These are phyloP conservation scores for Sinonovacula constricta DNA, from an alignment of 1,140 invertebrate species.

Conservation along the genomic window DNA sequence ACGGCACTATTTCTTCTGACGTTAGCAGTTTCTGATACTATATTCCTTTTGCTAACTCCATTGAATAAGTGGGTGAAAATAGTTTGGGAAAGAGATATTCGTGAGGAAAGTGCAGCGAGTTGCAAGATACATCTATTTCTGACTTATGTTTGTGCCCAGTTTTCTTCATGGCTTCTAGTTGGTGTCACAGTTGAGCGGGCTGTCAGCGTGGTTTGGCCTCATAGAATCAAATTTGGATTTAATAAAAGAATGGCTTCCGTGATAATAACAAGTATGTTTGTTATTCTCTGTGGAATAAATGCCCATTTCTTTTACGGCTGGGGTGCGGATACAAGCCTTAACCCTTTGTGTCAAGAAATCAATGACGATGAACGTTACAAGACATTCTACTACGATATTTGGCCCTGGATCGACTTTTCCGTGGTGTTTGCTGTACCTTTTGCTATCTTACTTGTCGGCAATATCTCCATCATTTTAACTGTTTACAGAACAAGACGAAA, in stretches of 20 bases:
- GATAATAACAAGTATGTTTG: background rate
- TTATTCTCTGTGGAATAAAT: constrained; percentile 8
- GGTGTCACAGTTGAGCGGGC: constrained; percentile 61
- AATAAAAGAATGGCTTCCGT: constrained; percentile 18
- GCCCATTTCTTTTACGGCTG: background rate
- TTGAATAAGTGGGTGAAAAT: constrained; percentile 48
- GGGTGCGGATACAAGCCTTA: background rate
- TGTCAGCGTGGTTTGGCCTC: constrained; percentile 57
- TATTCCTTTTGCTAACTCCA: constrained; percentile 56
- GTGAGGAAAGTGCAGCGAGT: constrained; percentile 9
- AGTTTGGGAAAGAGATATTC: constrained; percentile 41
- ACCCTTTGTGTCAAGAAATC: background rate
- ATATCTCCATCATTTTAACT: constrained; percentile 22
- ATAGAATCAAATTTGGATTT: constrained; percentile 35
- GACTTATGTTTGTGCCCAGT: constrained; percentile 44
- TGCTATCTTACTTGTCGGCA: constrained; percentile 9
- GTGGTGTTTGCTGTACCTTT: constrained; percentile 15
- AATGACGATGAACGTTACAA: background rate
- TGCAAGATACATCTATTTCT: constrained; percentile 58
- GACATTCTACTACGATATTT: constrained; percentile 1
- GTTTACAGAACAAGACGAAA: background rate
- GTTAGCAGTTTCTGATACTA: constrained; percentile 56
- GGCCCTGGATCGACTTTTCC: constrained; percentile 35
- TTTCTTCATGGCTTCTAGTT: constrained; percentile 63
- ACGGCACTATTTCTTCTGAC: constrained; percentile 53